Evolutionary conservation across 1,140 invertebrate genomes (phyloP).

Genomic region (Drosophila navojoa): DNA sequence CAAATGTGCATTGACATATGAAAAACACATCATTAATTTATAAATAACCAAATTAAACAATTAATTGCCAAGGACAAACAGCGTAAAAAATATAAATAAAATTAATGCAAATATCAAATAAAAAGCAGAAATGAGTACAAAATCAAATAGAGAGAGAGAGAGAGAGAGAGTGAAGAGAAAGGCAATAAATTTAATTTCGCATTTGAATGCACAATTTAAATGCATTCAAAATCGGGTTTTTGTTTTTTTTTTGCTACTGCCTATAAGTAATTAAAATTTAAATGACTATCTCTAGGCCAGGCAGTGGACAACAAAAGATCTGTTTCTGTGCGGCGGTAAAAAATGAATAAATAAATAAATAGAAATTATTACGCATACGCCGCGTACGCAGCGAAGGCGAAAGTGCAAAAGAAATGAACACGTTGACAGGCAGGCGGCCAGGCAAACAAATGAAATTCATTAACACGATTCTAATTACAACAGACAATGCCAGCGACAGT

Average conservation of each 20-base stretch:
- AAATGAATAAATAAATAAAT: constrained; percentile 51
- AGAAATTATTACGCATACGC: constrained; percentile 46
- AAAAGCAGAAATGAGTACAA: not conserved
- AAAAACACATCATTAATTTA: constrained; percentile 82
- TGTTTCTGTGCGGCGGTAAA: constrained; percentile 10
- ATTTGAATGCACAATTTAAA: constrained; percentile 71
- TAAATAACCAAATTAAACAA: constrained; percentile 81
- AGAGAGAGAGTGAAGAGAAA: constrained; percentile 38
- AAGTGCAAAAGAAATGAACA: constrained; percentile 49
- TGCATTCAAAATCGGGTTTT: constrained; percentile 42
- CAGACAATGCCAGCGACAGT: constrained; percentile 62
- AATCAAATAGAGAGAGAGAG: not conserved
- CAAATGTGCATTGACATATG: constrained; percentile 76
- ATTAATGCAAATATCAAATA: constrained; percentile 10
- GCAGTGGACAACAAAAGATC: constrained; percentile 49
- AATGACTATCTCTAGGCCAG: constrained; percentile 67
- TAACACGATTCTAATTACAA: constrained; percentile 79
- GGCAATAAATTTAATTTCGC: constrained; percentile 76
- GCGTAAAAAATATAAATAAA: constrained; percentile 11
- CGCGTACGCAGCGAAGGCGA: constrained; percentile 38
- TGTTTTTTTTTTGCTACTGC: not conserved
- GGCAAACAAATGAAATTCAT: constrained; percentile 78
- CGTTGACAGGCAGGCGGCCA: constrained; percentile 42
- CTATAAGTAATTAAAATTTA: constrained; percentile 80
- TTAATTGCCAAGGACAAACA: constrained; percentile 74